Percentiles rank a stretch among this genome's conserved stretches.
phyloP scores from a whole-genome alignment of 2,113 vertebrate genomes.

The Rhinopomastus cyanomelas region DNA sequence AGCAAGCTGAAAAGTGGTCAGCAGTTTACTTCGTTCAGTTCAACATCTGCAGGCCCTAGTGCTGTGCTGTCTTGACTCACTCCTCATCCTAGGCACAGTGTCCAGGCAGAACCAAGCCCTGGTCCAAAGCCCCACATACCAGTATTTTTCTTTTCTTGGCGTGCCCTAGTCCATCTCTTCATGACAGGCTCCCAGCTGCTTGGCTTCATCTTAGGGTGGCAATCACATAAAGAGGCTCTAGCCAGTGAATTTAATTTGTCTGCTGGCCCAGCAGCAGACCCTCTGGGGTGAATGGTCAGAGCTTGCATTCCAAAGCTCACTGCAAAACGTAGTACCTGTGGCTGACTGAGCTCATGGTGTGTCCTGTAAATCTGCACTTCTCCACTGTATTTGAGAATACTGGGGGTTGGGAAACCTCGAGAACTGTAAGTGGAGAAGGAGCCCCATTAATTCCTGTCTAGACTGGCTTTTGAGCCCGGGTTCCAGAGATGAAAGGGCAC shows the following conservation, averaged over 20 bases:
- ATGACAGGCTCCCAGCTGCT: background rate
- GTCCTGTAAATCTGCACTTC: background rate
- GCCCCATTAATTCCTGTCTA: conserved; percentile 71
- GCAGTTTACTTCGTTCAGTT: background rate
- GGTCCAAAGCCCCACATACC: background rate
- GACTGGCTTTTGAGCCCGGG: conserved; percentile 65
- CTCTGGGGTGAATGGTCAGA: background rate
- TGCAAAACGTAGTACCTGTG: background rate
- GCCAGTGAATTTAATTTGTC: conserved; percentile 41
- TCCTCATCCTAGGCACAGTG: background rate
- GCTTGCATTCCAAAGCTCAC: background rate
- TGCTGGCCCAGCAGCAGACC: background rate
- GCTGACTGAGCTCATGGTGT: background rate
- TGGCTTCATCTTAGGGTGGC: background rate
- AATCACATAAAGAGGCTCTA: background rate
- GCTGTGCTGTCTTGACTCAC: background rate
- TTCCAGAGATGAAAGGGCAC: conserved; percentile 68
- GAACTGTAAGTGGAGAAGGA: conserved; percentile 49
- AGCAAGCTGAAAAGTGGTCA: background rate
- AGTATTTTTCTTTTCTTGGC: background rate
- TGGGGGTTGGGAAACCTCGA: conserved; percentile 33
- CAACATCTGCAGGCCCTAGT: background rate
- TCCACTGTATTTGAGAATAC: background rate
- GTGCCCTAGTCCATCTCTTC: background rate
- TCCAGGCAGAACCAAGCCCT: conserved; percentile 3